phyloP scores from a whole-genome alignment of 1,140 invertebrate species.

The Tyrophagus putrescentiae region DNA sequence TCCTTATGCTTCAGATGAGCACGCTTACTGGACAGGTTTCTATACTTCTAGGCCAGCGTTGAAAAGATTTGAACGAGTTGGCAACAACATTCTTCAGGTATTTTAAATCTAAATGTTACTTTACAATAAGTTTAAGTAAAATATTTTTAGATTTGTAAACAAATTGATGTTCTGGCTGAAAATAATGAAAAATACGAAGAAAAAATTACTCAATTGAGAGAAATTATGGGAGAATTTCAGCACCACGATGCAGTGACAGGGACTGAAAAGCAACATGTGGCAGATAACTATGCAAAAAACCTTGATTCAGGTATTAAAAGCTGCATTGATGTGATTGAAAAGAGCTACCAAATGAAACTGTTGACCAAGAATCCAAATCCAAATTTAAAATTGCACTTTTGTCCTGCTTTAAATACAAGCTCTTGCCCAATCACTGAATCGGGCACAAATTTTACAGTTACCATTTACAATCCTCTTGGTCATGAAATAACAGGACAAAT shows the following conservation, averaged over 20 bases:
- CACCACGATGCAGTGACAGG: slow-evolving; percentile 49
- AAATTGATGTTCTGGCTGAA: slow-evolving; percentile 27
- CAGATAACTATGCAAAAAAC: slow-evolving; percentile 62
- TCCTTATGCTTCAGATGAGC: slow-evolving; percentile 43
- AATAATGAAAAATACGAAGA: not conserved
- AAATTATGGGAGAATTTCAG: slow-evolving; percentile 10
- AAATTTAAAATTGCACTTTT: too few relatives aligned
- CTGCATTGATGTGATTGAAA: not conserved
- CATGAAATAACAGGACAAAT: slow-evolving; percentile 42
- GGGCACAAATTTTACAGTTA: slow-evolving; percentile 45
- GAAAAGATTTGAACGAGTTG: slow-evolving; percentile 38
- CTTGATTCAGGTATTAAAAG: not conserved
- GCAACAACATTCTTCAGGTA: slow-evolving; percentile 61
- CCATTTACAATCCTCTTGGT: slow-evolving; percentile 65
- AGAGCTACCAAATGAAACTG: too few relatives aligned
- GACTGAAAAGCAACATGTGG: slow-evolving; percentile 76
- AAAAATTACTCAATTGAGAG: slow-evolving; percentile 13
- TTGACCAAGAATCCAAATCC: too few relatives aligned
- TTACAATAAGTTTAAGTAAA: not conserved
- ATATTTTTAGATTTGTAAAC: slow-evolving; percentile 42
- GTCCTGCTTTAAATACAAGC: slow-evolving; percentile 45
- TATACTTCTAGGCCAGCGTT: slow-evolving; percentile 58
- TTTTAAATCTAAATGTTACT: slow-evolving; percentile 34
- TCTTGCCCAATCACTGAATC: slow-evolving; percentile 44
- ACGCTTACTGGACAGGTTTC: slow-evolving; percentile 68